Conservation (phyloP, 2,888 invertebrate genomes). For the Andrena bicolor region DNA sequence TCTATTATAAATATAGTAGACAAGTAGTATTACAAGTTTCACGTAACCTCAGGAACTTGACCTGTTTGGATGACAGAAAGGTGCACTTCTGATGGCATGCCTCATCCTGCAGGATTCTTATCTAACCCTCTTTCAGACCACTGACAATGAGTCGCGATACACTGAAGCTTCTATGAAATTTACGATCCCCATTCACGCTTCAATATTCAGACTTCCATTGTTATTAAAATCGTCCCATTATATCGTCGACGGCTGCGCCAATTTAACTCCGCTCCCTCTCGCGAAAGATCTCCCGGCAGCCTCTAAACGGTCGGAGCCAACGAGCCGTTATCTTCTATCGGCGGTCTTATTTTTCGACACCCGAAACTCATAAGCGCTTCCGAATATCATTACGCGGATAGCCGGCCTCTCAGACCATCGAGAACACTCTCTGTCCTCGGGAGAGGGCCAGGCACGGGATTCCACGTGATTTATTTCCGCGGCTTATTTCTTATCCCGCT, state of each 20-base stretch:
- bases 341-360: conserved; percentile 53
- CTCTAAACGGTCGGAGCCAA: conserved; percentile 23
- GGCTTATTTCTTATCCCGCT: conserved; percentile 68
- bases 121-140: too few species aligned
- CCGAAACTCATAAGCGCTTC: conserved; percentile 50
- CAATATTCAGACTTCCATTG: conserved; percentile 42
- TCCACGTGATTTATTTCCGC: conserved; percentile 69
- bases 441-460: conserved; percentile 18
- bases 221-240: conserved; percentile 51
- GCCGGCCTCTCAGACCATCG: conserved; percentile 23
- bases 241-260: conserved; percentile 20
- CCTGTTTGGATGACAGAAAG: too few species aligned
- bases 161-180: neutral
- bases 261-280: conserved; percentile 24
- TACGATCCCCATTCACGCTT: neutral
- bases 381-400: conserved; percentile 51
- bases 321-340: conserved; percentile 48
- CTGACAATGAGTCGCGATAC: too few species aligned
- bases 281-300: conserved; percentile 19
- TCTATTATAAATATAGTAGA: too few species aligned
- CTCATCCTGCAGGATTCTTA: too few species aligned
- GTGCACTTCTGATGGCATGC: too few species aligned
- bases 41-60: too few species aligned
- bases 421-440: conserved; percentile 11
- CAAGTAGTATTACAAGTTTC: too few species aligned